Evolutionary conservation across 1,140 invertebrate species (phyloP).

Genomic region (Bombus huntii): DNA sequence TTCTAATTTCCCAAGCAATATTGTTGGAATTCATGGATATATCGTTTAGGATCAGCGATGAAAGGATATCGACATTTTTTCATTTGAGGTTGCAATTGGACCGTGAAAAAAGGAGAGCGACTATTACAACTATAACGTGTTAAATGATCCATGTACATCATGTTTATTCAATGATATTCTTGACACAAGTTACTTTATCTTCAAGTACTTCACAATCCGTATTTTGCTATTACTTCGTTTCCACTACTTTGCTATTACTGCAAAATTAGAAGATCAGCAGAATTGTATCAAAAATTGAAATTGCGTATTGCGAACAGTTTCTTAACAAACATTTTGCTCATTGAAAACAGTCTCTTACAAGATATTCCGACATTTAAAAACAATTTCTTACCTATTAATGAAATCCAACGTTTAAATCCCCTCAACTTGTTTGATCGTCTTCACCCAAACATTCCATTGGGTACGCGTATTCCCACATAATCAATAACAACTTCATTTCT

Average conservation of each 20-base stretch:
- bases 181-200: background rate
- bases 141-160: background rate
- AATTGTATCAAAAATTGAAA: too few species aligned
- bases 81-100: too few species aligned
- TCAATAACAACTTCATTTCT: background rate
- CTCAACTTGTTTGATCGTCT: background rate
- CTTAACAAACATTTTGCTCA: too few species aligned
- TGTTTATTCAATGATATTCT: background rate
- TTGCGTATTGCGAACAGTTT: too few species aligned
- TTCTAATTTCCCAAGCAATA: background rate
- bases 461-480: too few species aligned
- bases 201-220: background rate
- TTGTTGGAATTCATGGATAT: background rate
- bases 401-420: background rate
- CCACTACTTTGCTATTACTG: background rate
- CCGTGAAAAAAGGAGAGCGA: background rate
- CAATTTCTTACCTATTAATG: background rate
- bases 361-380: too few species aligned
- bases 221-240: background rate
- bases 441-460: too few species aligned
- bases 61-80: background rate
- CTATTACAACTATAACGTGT: background rate
- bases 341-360: too few species aligned
- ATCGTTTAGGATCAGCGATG: background rate
- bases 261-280: too few species aligned